Percentiles rank a stretch among this genome's conserved stretches.
phyloP scores from a whole-genome alignment of 2,797 vertebrate genomes.

The Aplochiton taeniatus region DNA sequence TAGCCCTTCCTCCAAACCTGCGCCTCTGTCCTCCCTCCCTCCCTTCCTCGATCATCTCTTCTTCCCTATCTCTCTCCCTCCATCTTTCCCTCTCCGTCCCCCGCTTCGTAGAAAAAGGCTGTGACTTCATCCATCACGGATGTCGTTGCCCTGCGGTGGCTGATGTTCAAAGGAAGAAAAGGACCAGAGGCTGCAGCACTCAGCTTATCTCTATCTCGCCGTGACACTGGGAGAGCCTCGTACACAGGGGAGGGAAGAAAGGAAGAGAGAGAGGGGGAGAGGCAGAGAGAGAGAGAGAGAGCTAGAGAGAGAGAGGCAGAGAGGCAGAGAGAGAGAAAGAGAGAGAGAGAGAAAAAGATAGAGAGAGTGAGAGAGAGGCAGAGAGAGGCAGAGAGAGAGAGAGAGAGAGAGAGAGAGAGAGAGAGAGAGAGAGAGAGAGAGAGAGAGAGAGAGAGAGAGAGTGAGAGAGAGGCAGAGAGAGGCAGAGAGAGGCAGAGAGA shows the following conservation, averaged over 20 bases:
- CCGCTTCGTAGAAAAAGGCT: slow-evolving; percentile 51
- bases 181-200: slow-evolving; percentile 60
- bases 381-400: too few species aligned
- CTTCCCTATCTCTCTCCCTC: slow-evolving; percentile 7
- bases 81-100: neutral
- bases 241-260: neutral
- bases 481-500: too few species aligned
- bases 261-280: slow-evolving; percentile 1
- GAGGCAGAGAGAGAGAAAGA: slow-evolving; percentile 63
- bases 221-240: too few species aligned
- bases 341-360: slow-evolving; percentile 68
- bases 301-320: slow-evolving; percentile 78
- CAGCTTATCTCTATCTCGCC: slow-evolving; percentile 67
- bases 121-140: slow-evolving; percentile 71
- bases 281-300: slow-evolving; percentile 17
- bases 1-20: slow-evolving; percentile 18
- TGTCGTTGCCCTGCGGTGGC: slow-evolving; percentile 69
- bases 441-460: too few species aligned
- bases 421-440: slow-evolving; percentile 24
- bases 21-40: neutral
- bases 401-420: too few species aligned
- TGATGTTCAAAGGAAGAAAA: slow-evolving; percentile 77
- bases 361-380: slow-evolving; percentile 47
- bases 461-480: too few species aligned
- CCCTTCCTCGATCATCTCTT: neutral